Evolutionary conservation across 92 coral and sea anemone genomes (phyloP).

Genomic region (Isaurus tuberculatus): DNA sequence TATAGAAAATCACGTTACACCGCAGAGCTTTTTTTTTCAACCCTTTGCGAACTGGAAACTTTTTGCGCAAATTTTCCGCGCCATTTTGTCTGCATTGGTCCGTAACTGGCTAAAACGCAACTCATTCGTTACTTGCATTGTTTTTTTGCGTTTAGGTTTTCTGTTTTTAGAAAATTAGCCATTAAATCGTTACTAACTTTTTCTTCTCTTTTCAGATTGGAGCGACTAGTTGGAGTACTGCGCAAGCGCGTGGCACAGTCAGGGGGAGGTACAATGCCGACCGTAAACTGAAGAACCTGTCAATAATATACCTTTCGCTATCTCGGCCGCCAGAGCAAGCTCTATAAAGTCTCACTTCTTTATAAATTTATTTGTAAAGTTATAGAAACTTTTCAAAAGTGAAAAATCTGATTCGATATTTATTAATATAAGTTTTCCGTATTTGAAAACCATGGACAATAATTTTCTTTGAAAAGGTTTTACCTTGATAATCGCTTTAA

Average conservation of each 20-base stretch:
- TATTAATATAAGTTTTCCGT: too few species aligned
- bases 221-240: constrained; percentile 89
- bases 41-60: background rate
- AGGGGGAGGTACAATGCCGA: constrained; percentile 81
- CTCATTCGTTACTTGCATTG: too few species aligned
- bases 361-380: too few species aligned
- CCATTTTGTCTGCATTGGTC: background rate
- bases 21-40: background rate
- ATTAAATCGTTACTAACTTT: background rate
- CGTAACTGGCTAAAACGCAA: too few species aligned
- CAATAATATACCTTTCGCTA: too few species aligned
- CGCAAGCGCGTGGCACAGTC: constrained; percentile 88
- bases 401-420: too few species aligned
- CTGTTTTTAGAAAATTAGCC: background rate
- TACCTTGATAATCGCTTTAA: too few species aligned
- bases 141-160: background rate
- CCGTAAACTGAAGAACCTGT: constrained; percentile 70
- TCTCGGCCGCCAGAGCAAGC: too few species aligned
- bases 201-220: constrained; percentile 69
- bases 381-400: too few species aligned
- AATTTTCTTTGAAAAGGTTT: too few species aligned
- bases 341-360: too few species aligned
- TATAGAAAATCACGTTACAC: background rate
- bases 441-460: too few species aligned
- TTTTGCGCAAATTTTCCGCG: background rate